Evolutionary conservation across 2,113 vertebrate genomes (phyloP).

Genomic region (Caretta caretta): DNA sequence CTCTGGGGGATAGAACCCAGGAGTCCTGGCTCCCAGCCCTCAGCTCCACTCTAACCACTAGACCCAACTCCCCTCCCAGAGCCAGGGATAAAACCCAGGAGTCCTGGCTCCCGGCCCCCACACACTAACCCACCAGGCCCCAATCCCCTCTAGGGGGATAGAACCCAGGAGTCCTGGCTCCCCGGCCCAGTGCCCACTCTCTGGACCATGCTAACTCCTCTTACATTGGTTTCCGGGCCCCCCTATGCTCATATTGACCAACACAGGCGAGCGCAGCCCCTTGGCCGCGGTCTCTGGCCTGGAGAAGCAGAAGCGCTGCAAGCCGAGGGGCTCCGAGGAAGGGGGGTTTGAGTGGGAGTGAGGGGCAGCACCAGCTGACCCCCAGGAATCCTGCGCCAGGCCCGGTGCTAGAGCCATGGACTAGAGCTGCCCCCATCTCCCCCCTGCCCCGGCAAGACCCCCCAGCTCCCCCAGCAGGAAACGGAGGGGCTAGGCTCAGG

Average conservation of each 20-base stretch:
- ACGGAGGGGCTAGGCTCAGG: conserved; percentile 9
- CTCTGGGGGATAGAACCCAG: too few relatives aligned
- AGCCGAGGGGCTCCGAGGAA: background rate
- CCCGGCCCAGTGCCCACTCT: background rate
- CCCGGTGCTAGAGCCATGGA: background rate
- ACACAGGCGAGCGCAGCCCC: background rate
- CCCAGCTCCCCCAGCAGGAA: background rate
- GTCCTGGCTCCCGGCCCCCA: background rate
- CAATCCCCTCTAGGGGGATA: too few relatives aligned
- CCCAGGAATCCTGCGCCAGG: background rate
- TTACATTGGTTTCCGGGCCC: rapidly evolving
- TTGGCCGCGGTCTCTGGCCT: background rate
- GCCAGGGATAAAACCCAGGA: too few relatives aligned
- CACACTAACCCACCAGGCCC: too few relatives aligned
- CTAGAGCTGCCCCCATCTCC: background rate
- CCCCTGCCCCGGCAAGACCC: background rate
- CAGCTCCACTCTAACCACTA: too few relatives aligned
- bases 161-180: background rate
- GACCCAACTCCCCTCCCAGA: too few relatives aligned
- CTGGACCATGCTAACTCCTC: background rate
- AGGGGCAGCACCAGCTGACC: background rate
- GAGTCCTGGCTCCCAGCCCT: too few relatives aligned
- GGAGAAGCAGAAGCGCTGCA: background rate
- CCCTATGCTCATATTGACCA: conserved; percentile 18
- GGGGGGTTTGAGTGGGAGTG: too few relatives aligned